Evolutionary conservation across 2,888 invertebrate genomes (phyloP), one percentile per base, ranked within the genome.

Genomic region (Pheosia gnoma): DNA sequence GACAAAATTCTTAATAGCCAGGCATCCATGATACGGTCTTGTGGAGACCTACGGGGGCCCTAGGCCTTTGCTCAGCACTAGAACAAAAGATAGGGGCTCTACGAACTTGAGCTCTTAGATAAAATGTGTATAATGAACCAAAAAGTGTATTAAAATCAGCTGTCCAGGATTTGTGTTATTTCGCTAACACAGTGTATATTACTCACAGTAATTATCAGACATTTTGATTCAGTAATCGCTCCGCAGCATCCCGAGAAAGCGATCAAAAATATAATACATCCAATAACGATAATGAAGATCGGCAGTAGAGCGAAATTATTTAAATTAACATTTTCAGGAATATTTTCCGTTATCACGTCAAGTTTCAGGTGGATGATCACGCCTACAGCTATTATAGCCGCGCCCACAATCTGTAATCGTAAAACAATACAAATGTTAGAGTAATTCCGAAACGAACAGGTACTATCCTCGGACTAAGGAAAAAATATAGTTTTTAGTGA

Each of bases 241-340:
- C 78, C 78, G 51, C 66, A 74, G 54, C 72, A 74, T 9, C 74
- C 74, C 1, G 13, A 69, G 25, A 74, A 68, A 0, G 75, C 51
- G 36, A 74, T 69, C 25, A 74, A 51, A 25, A 65, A 64, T 45
- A 74, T 60, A 3, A 67, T 1, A 5, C 25, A 13, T 38, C 74
- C 74, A 9, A 72, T 9, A 11, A 4, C 38, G 11, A 74, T 74
- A n/a, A 64, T 9, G 4, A 58, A 8, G 36, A 68, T 71, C 0
- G 70, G 68, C 3, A 70, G 5, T 10, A 68, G 54, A 3, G 57
- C 8, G 1, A 67, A 0, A 13, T 51, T 37, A 4, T 57, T 39
- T 0, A 11, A 66, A 3, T 0, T 51, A 0, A n/a, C 13, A 36
- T 51, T 4, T 10, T 53, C 37, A 11, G 60, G 39, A 7, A 37